A percentile compares a stretch with the other conserved stretches of the same genome.
phyloP scores from a whole-genome alignment of 2,888 invertebrate genomes.

The Leptinotarsa rubiginosa region DNA sequence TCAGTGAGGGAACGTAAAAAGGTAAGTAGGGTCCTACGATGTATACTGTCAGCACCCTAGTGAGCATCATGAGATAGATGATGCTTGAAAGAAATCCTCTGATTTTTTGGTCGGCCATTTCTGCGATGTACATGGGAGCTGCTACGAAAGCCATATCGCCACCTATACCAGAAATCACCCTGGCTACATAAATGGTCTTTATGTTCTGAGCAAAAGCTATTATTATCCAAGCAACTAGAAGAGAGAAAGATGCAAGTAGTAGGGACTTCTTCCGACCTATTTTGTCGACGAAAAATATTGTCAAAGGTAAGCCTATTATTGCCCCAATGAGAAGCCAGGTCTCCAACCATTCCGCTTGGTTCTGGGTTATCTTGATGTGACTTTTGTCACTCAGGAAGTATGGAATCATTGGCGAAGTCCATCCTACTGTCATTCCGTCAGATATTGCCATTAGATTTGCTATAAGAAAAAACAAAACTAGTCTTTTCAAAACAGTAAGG shows the following conservation, averaged over 20 bases:
- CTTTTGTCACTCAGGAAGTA: constrained; percentile 55
- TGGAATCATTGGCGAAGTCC: constrained; percentile 63
- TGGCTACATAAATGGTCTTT: constrained; percentile 56
- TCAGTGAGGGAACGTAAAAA: constrained; percentile 56
- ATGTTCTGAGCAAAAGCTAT: constrained; percentile 55
- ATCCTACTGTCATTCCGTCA: constrained; percentile 64
- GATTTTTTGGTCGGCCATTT: constrained; percentile 63
- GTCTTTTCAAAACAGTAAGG: no score
- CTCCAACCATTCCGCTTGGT: constrained; percentile 55
- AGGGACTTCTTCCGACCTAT: constrained; percentile 59
- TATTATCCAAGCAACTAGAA: constrained; percentile 59
- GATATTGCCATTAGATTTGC: constrained; percentile 62
- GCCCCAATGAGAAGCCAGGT: constrained; percentile 53
- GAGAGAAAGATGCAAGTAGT: constrained; percentile 55
- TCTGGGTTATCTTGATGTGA: constrained; percentile 56
- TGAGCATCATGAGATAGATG: constrained; percentile 62
- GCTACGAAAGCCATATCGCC: constrained; percentile 63
- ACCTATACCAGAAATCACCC: constrained; percentile 60
- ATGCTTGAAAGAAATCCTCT: constrained; percentile 61
- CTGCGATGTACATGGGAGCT: constrained; percentile 63
- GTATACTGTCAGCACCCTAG: constrained; percentile 61
- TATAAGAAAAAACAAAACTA: constrained; percentile 42
- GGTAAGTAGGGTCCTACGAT: constrained; percentile 58
- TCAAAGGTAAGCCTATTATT: constrained; percentile 55
- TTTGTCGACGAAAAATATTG: constrained; percentile 56